Evolutionary conservation across 2,888 invertebrate species (phyloP).

Genomic region (Sinodicranocentrus sp.): DNA sequence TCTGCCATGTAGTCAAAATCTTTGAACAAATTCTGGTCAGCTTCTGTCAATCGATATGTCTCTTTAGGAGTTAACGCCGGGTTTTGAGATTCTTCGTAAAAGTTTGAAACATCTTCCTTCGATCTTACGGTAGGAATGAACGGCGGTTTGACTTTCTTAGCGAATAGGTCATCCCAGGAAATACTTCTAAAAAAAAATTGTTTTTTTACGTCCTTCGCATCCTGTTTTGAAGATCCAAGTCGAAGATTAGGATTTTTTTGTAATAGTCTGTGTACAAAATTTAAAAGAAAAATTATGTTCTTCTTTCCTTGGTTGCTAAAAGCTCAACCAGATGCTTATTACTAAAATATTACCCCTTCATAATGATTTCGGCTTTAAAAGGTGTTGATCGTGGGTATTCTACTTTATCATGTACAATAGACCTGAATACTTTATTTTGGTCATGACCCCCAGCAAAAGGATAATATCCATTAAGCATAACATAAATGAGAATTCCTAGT

Average conservation of each 20-base stretch:
- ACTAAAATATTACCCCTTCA: constrained; percentile 88
- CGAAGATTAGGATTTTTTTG: constrained; percentile 98
- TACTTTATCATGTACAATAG: constrained; percentile 99
- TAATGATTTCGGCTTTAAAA: constrained; percentile 98
- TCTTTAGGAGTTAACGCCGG: constrained; percentile 96
- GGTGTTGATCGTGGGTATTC: constrained; percentile 98
- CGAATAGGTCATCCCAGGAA: constrained; percentile 96
- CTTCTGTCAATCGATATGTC: constrained; percentile 89
- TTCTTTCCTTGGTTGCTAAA: not conserved
- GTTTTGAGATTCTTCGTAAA: constrained; percentile 99
- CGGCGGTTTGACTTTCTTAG: constrained; percentile 92
- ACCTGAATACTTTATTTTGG: constrained; percentile 99
- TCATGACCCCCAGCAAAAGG: constrained; percentile 99
- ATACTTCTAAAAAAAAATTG: constrained; percentile 99
- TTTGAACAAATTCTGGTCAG: constrained; percentile 94
- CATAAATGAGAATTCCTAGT: constrained; percentile 98
- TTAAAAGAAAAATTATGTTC: not conserved
- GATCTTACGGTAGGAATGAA: constrained; percentile 79
- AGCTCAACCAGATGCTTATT: not conserved
- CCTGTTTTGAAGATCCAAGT: constrained; percentile 97
- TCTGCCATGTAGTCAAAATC: constrained; percentile 99
- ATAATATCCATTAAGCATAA: constrained; percentile 99
- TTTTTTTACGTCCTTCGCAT: constrained; percentile 99
- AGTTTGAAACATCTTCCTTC: constrained; percentile 99
- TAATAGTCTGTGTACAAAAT: constrained; percentile 83